phyloP scores from a whole-genome alignment of 2,113 vertebrate genomes.

The Cariama cristata region DNA sequence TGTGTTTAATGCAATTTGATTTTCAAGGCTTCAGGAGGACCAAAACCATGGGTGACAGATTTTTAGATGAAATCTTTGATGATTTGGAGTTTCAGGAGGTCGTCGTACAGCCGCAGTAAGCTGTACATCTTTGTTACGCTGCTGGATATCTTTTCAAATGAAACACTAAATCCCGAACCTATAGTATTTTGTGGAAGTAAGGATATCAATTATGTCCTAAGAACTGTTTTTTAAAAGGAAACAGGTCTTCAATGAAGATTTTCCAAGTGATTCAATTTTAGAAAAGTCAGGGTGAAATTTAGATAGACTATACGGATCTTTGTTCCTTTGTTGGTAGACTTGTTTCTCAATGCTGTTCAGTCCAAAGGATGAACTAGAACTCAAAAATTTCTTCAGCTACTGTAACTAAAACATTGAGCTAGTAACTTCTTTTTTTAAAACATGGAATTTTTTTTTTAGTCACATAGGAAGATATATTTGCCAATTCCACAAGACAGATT shows the following conservation, averaged over 20 bases:
- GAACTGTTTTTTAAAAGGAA: neutral
- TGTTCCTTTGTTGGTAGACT: neutral
- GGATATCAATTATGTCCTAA: neutral
- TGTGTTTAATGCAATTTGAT: neutral
- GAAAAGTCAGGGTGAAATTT: neutral
- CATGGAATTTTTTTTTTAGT: neutral
- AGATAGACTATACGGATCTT: neutral
- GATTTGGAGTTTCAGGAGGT: neutral
- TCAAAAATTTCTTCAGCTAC: neutral
- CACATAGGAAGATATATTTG: neutral
- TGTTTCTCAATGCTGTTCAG: neutral
- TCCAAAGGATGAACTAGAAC: neutral
- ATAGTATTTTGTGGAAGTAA: neutral
- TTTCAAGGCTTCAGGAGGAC: neutral
- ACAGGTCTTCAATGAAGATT: neutral
- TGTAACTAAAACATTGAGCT: neutral
- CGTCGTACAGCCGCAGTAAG: neutral
- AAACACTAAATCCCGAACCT: neutral
- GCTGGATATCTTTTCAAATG: neutral
- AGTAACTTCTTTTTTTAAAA: neutral
- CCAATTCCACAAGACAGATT: neutral
- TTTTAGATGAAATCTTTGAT: neutral
- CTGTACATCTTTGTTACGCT: neutral
- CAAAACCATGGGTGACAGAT: neutral
- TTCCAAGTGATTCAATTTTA: neutral